These are phyloP conservation scores for Cebidichthys violaceus DNA, from an alignment of 2,113 vertebrate genomes.

Conservation along the genomic window DNA sequence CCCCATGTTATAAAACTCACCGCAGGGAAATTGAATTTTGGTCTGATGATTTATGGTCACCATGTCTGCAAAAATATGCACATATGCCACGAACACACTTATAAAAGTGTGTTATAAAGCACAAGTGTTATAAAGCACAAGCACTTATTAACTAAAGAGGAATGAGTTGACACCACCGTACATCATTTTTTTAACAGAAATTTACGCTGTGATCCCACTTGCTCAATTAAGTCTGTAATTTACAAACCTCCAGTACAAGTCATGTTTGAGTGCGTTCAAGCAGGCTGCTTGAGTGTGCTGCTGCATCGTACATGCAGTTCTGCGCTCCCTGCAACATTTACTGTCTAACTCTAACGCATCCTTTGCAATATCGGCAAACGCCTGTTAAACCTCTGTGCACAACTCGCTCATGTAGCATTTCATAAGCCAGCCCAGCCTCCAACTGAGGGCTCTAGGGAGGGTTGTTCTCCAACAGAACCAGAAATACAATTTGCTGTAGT, in stretches of 20 bases:
- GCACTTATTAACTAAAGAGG: slow-evolving; percentile 23
- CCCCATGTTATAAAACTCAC: slow-evolving; percentile 44
- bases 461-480: neutral
- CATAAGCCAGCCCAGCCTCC: neutral
- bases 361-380: neutral
- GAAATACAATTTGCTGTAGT: neutral
- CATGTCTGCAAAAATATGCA: slow-evolving; percentile 17
- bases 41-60: slow-evolving; percentile 55
- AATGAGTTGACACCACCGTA: neutral
- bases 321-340: neutral
- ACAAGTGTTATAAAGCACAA: slow-evolving; percentile 7
- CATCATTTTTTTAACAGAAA: slow-evolving; percentile 18
- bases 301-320: neutral
- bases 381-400: neutral
- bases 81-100: neutral
- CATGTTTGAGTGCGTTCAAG: neutral
- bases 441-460: neutral
- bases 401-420: neutral
- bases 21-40: slow-evolving; percentile 39
- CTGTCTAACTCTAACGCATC: neutral
- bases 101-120: too few species aligned
- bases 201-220: slow-evolving; percentile 12
- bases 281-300: neutral
- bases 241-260: neutral
- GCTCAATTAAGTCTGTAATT: slow-evolving; percentile 15